Percentiles rank a stretch among this genome's conserved stretches.
phyloP scores from a whole-genome alignment of 2,113 vertebrate genomes.

The Petrocephalus microphthalmus region DNA sequence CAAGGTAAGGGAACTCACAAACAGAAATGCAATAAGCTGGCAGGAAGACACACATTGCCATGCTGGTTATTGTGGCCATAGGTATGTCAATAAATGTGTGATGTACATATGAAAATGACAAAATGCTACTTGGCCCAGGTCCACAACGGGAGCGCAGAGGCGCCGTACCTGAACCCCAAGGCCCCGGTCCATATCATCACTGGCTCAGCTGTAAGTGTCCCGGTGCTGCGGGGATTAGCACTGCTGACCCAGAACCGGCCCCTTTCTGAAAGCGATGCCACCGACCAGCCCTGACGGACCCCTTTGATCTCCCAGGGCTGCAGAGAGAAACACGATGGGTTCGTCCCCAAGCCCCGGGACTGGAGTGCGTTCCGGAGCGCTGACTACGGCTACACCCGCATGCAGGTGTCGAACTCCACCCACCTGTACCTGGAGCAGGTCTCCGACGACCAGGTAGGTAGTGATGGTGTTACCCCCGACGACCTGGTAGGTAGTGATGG shows the following conservation, averaged over 20 bases:
- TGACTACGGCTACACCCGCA: constrained; percentile 75
- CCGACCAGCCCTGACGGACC: background rate
- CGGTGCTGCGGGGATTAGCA: background rate
- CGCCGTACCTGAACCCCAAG: constrained; percentile 72
- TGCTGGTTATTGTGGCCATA: background rate
- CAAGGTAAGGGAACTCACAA: constrained; percentile 55
- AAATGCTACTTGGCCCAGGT: constrained; percentile 52
- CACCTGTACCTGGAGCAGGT: constrained; percentile 81
- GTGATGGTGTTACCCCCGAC: too few relatives aligned
- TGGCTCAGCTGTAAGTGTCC: constrained; percentile 74
- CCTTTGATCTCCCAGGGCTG: constrained; percentile 65
- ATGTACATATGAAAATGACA: background rate
- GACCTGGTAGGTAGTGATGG: too few relatives aligned
- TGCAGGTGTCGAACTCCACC: constrained; percentile 68
- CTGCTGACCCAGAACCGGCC: background rate
- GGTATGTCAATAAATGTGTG: background rate
- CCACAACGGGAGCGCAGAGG: constrained; percentile 66
- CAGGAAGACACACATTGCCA: background rate
- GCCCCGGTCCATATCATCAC: constrained; percentile 79
- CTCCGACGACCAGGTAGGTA: constrained; percentile 81
- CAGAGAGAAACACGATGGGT: constrained; percentile 67
- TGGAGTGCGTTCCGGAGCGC: constrained; percentile 76
- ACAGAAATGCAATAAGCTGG: background rate
- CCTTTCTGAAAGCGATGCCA: background rate
- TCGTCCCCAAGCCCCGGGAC: constrained; percentile 61